phyloP scores from a whole-genome alignment of 2,888 invertebrate species.

The Amphipyra tragopoginis region DNA sequence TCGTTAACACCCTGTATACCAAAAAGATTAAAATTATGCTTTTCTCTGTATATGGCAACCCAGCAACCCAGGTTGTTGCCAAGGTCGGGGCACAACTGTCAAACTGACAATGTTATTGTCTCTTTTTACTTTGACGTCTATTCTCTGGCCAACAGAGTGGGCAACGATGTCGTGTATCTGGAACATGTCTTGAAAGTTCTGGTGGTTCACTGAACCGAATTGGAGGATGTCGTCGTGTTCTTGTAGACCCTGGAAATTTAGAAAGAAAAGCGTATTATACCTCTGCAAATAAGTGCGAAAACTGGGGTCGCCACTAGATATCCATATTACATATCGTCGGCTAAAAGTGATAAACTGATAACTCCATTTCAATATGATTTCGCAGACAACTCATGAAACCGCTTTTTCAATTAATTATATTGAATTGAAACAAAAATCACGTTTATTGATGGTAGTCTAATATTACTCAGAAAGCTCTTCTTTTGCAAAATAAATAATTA shows the following conservation, averaged over 20 bases:
- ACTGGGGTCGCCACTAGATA: no score
- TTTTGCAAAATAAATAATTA: no score
- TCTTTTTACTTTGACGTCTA: constrained; percentile 88
- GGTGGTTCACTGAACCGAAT: constrained; percentile 93
- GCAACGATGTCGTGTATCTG: constrained; percentile 93
- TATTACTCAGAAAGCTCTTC: no score
- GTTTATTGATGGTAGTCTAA: no score
- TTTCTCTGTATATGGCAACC: constrained; percentile 85
- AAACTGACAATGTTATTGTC: constrained; percentile 86
- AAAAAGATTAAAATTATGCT: constrained; percentile 24
- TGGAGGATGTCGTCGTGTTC: constrained; percentile 92
- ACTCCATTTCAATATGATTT: no score
- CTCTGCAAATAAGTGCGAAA: no score
- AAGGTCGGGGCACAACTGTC: constrained; percentile 92
- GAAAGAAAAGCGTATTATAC: neutral
- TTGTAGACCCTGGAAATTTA: constrained; percentile 91
- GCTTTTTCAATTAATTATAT: no score
- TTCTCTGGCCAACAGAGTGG: constrained; percentile 89
- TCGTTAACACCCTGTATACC: no score
- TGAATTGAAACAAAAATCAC: no score
- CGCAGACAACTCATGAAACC: no score
- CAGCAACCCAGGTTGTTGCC: constrained; percentile 94
- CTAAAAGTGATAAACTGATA: no score
- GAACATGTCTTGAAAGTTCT: constrained; percentile 92
- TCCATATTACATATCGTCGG: no score